Evolutionary conservation across 2,888 invertebrate species (phyloP), one percentile per base, ranked within the genome.

Genomic region (Plebejus argus): DNA sequence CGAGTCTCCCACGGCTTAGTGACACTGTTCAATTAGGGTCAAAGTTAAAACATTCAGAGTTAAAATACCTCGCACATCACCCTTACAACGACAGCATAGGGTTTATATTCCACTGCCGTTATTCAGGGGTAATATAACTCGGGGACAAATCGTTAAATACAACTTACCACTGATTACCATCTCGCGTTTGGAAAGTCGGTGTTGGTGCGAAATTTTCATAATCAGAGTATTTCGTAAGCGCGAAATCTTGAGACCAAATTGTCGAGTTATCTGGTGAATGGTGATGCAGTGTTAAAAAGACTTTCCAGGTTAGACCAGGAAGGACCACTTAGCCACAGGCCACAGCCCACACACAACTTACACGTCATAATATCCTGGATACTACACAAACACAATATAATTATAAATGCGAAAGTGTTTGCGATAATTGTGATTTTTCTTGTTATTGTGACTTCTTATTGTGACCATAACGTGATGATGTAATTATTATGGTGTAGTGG

Each of bases 21-120:
- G 84, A 83, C 83, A 82, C 80, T 79, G 83, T 80, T 81, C 79
- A 82, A 83, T 84, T 82, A 82, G 81, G 84, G 84, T 83, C 83
- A 83, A 76, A 80, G 79, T 61, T 45, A 76, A 8, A 53, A 10
- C 35, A 76, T 58, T 58, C 58, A 58, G 20, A n/a, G 0, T 58
- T 20, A 20, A 5, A n/a, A 8, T 58, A 53, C 53, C 53, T 53
- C 53, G 15, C 53, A 53, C 18, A 15, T 15, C 53, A 18, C 18
- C 18, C 3, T 53, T 53, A 53, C 4, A 18, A 18, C 53, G 1
- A 18, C 53, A 18, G 15, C 15, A 49, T 18, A 53, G 3, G 53
- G 53, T 53, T 18, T 53, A 53, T 18, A 18, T 3, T 58, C 58
- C 7, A n/a, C 2, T n/a, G 1, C 45, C 10, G 45, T 12, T 12